Base-by-base conservation (phyloP, 2,888 invertebrate species). In the Tetragnatha montana region DNA sequence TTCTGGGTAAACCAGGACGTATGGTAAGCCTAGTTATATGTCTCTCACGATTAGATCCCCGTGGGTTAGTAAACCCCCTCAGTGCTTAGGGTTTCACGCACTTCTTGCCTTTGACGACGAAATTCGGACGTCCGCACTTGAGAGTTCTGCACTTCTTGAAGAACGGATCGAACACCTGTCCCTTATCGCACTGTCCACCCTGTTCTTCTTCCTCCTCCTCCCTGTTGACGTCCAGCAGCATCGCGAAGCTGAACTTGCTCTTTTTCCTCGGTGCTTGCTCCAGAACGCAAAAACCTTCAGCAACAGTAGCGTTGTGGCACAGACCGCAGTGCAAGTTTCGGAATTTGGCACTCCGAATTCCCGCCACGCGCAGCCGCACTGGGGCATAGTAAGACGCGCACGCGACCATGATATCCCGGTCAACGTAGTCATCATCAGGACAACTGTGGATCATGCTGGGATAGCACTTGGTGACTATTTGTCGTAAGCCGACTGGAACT, bases 391-490 rank as follows among this genome's bases (percentile, higher is more conserved):
- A 85, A 0, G 51, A 50, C 0, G 14, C 17, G 6, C 79, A 79
- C 47, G 71, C 79, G 10, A 50, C 10, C 12, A 14, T n/a, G 22
- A 73, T 51, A 0, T 21, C 19, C 8, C 17, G 2, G 47, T 47
- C 51, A 1, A 4, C 35, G 14, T 19, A 19, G 3, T 14, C 17
- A 2, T 51, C 35, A 12, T 79, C 17, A 8, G 17, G 93, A 91
- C 94, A 94, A 4, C 93, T 92, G 83, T 92, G 92, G 69, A 93
- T 92, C 35, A 88, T 78, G 10, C 17, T 21, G 0, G 76, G 49
- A n/a, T 78, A 69, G 60, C 91, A 91, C 60, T 47, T 60, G 22
- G 74, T 87, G 10, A 87, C 87, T 4, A 70, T 14, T 22, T 80
- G 74, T 3, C 68, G 17, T 12, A 87, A 10, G 8, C 6, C 10